Evolutionary conservation across 2,113 vertebrate genomes (phyloP).

Genomic region (Rhinoderma darwinii): DNA sequence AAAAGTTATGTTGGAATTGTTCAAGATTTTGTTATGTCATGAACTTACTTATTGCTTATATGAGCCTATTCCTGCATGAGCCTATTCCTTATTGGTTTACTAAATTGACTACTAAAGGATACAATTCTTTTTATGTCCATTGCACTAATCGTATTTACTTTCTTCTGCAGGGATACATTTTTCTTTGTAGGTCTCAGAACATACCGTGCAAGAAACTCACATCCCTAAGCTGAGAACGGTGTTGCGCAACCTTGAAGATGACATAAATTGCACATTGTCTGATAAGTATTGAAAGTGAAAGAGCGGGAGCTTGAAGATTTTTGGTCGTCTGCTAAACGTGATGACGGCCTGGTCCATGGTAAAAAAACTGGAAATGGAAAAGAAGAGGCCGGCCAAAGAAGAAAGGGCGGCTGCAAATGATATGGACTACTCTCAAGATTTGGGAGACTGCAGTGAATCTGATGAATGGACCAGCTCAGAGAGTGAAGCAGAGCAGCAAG

Average conservation of each 20-base stretch:
- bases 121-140: neutral
- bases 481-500: conserved; percentile 83
- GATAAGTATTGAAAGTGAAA: conserved; percentile 76
- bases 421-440: conserved; percentile 70
- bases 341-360: conserved; percentile 91
- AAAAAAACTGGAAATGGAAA: conserved; percentile 92
- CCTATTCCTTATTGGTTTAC: neutral
- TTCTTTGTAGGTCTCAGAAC: conserved; percentile 70
- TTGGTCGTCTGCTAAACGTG: conserved; percentile 80
- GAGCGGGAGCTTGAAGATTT: conserved; percentile 76
- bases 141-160: conserved; percentile 60
- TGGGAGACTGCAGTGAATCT: conserved; percentile 75
- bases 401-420: conserved; percentile 77
- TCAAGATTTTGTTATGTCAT: too few species aligned
- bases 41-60: neutral
- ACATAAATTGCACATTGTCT: conserved; percentile 70
- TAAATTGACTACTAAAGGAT: neutral
- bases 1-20: too few species aligned
- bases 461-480: conserved; percentile 92
- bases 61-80: neutral
- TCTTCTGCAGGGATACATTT: conserved; percentile 74
- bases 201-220: conserved; percentile 69
- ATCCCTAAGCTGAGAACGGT: conserved; percentile 67
- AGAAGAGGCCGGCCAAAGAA: conserved; percentile 86
- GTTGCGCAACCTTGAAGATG: conserved; percentile 68